Evolutionary conservation across 2,797 vertebrate species (phyloP).

Genomic region (Characodon lateralis): DNA sequence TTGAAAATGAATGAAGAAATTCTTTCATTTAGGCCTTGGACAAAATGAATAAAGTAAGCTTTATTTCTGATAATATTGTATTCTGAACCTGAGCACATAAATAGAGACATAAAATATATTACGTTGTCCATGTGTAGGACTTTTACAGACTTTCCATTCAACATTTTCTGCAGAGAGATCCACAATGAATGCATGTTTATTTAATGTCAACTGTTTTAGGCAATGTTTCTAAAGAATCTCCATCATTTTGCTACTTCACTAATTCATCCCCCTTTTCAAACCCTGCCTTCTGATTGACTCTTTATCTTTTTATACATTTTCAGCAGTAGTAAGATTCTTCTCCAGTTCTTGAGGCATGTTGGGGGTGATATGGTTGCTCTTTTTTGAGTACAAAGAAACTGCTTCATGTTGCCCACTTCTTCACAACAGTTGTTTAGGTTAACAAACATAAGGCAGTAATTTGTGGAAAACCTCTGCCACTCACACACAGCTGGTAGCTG

Average conservation of each 20-base stretch:
- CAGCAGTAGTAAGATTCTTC: not conserved
- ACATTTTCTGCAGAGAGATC: not conserved
- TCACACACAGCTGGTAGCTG: too few species aligned
- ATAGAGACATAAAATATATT: not conserved
- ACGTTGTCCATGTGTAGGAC: not conserved
- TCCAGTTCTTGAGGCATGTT: not conserved
- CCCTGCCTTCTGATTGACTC: not conserved
- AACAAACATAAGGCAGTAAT: not conserved
- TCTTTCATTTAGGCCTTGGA: not conserved
- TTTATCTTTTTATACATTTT: not conserved
- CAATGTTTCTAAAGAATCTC: not conserved
- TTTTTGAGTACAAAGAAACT: not conserved
- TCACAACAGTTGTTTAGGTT: not conserved
- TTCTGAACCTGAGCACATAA: not conserved
- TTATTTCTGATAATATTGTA: not conserved
- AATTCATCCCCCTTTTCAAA: not conserved
- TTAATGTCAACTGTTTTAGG: not conserved
- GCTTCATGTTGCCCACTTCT: not conserved
- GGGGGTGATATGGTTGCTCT: not conserved
- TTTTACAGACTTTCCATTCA: not conserved
- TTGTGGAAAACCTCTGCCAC: too few species aligned
- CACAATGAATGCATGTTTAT: not conserved
- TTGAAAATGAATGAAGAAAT: not conserved
- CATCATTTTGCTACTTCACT: not conserved
- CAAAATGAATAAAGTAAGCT: slow-evolving; percentile 22